Percentiles rank a stretch among this genome's conserved stretches.
These are phyloP conservation scores for Bettongia penicillata DNA, from an alignment of 2,113 vertebrate species.

Conservation along the genomic window DNA sequence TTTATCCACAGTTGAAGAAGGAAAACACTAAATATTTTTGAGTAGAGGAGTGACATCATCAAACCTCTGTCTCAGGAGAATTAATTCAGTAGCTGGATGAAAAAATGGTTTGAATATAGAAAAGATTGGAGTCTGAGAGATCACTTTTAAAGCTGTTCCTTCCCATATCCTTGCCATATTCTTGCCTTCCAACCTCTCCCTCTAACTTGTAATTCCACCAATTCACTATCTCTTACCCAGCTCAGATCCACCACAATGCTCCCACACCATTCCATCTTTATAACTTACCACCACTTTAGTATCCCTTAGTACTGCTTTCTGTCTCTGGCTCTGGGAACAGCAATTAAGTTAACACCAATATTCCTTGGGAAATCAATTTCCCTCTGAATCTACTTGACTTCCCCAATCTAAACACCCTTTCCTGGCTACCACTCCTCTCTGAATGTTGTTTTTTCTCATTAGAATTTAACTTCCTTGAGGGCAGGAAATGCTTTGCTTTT, in stretches of 20 bases:
- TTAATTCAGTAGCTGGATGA: background rate
- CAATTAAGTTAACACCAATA: background rate
- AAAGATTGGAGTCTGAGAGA: background rate
- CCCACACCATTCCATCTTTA: background rate
- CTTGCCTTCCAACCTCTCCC: background rate
- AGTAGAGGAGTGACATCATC: background rate
- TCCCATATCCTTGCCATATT: background rate
- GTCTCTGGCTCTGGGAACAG: background rate
- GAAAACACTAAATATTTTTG: background rate
- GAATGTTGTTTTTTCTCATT: background rate
- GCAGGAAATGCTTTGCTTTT: background rate
- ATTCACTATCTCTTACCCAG: background rate
- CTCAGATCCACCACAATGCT: background rate
- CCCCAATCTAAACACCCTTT: background rate
- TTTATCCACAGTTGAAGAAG: background rate
- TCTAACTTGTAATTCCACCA: background rate
- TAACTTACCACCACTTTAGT: background rate
- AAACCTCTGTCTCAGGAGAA: background rate
- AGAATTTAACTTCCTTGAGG: background rate
- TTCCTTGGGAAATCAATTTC: background rate
- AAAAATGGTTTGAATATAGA: background rate
- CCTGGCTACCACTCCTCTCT: background rate
- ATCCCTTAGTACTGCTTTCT: background rate
- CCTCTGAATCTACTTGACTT: background rate
- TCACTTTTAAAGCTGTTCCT: background rate